These are phyloP conservation scores for Sarcophaga variegata DNA, from an alignment of 2,888 invertebrate genomes.

Conservation along the genomic window DNA sequence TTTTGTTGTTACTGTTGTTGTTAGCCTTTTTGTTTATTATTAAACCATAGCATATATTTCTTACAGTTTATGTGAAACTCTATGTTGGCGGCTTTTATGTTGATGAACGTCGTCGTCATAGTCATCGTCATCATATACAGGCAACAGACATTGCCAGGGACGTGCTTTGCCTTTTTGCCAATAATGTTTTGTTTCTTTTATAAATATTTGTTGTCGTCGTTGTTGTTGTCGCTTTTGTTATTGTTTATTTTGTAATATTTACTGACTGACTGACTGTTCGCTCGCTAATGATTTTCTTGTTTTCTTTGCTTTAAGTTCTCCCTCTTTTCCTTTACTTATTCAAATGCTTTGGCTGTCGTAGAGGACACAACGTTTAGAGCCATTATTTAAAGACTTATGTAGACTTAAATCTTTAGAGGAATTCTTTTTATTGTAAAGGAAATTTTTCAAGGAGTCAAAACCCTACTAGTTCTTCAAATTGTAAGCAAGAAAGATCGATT, in stretches of 20 bases:
- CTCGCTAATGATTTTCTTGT: slow-evolving; percentile 45
- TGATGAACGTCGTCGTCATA: slow-evolving; percentile 41
- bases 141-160: slow-evolving; percentile 50
- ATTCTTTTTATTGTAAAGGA: too few species aligned
- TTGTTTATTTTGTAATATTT: slow-evolving; percentile 6
- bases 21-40: not conserved
- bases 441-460: too few species aligned
- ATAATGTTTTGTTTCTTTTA: slow-evolving; percentile 3
- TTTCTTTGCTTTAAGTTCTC: slow-evolving; percentile 1
- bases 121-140: not conserved
- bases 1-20: slow-evolving; percentile 37
- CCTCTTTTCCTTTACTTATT: not conserved
- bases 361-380: too few species aligned
- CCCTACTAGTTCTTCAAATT: too few species aligned
- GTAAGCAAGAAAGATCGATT: too few species aligned
- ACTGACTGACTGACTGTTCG: slow-evolving; percentile 8
- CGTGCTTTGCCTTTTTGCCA: slow-evolving; percentile 56
- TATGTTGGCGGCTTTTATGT: slow-evolving; percentile 56
- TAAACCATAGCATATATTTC: not conserved
- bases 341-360: too few species aligned
- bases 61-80: slow-evolving; percentile 42
- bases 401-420: too few species aligned
- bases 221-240: slow-evolving; percentile 4
- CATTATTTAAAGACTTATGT: too few species aligned
- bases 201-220: not conserved